Percentiles rank a stretch among this genome's conserved stretches.
Conservation (phyloP, 2,797 vertebrate genomes). For the Rhabdophis nuchalis region DNA sequence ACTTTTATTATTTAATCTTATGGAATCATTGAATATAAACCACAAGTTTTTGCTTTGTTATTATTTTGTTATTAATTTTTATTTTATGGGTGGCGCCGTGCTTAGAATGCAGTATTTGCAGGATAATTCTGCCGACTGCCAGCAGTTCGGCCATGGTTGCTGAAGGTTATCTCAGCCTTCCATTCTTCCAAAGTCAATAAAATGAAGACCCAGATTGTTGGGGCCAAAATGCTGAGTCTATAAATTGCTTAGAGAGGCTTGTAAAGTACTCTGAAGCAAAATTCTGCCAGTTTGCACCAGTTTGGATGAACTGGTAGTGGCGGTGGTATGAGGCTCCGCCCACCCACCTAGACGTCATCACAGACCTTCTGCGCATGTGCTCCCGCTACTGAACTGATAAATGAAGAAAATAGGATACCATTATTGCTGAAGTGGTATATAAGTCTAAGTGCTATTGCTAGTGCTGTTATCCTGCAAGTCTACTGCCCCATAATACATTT, state of each 20-base stretch:
- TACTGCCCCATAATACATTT: neutral
- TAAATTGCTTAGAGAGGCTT: neutral
- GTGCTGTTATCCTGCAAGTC: neutral
- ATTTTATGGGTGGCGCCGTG: neutral
- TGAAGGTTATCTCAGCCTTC: neutral
- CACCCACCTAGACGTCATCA: too few relatives aligned
- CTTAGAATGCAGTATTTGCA: neutral
- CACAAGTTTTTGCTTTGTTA: neutral
- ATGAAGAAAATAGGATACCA: too few relatives aligned
- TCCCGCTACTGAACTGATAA: too few relatives aligned
- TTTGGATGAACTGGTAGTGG: too few relatives aligned
- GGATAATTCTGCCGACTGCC: neutral
- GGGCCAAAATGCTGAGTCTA: neutral
- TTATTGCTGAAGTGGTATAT: neutral
- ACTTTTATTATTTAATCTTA: neutral
- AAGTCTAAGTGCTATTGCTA: neutral
- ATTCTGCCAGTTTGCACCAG: too few relatives aligned
- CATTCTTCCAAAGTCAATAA: neutral
- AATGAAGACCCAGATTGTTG: neutral
- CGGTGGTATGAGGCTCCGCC: too few relatives aligned
- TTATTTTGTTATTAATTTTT: neutral
- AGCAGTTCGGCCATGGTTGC: neutral
- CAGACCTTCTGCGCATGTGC: too few relatives aligned
- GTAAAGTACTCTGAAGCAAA: neutral
- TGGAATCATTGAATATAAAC: neutral